Evolutionary conservation across 2,797 vertebrate species (phyloP), one percentile per base, ranked within the genome.

Genomic region (Pangasius djambal): DNA sequence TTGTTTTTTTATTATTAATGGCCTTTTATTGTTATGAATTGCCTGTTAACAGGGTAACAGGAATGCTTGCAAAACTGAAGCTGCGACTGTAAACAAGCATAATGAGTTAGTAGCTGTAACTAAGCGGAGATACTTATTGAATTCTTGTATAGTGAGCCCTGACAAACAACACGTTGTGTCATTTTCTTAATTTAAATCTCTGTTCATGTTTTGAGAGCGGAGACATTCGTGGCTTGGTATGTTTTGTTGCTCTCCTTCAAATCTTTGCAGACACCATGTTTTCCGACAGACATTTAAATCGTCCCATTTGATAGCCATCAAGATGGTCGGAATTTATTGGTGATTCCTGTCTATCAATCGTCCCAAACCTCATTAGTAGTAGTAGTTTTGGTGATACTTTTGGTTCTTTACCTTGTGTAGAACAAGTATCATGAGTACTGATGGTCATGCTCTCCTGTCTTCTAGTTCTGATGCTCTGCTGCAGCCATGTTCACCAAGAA

Each of bases 401-500:
- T 12, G 8, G 6, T 4, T 59, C 22, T 61, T 65, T 48, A 18
- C 7, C 15, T 48, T 83, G 37, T 65, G 12, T 63, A 6, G 40
- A 50, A 55, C 50, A 77, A 63, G 5, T 18, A 31, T 69, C 28
- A 48, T 83, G 40, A 6, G 63, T 72, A 81, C 7, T 48, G 10
- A 34, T 52, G 1, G 25, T 48, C 44, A 44, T 37, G 25, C 31
- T 57, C 67, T 79, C 52, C 52, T 70, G n/a, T 34, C 48, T 78
- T 50, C 20, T 48, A 97, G 97, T 92, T 96, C 94, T 95, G 92
- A 95, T 96, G 95, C 92, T 88, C 93, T 63, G 82, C 93, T 86
- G 82, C 91, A 72, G 86, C 90, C 96, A 99, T 99, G 98, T 99
- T 99, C 93, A 96, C 95, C 92, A 99, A 98, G 92, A 97, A 97